phyloP scores from a whole-genome alignment of 35 echinoderm and acorn worm species.

The Ophiothrix spiculata region DNA sequence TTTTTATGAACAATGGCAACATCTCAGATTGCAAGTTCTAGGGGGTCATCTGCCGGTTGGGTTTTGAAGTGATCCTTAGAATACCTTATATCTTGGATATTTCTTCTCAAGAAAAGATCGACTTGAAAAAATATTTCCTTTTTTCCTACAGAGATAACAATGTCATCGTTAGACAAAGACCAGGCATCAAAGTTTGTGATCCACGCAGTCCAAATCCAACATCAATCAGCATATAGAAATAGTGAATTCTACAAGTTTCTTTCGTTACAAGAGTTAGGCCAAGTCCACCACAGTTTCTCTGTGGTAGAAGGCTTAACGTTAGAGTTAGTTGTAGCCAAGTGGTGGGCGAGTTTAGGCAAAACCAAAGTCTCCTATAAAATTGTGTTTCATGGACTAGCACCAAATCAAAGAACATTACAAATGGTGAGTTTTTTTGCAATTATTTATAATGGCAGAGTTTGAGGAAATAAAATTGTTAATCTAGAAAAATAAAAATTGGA shows the following conservation, averaged over 20 bases:
- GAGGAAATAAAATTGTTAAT: no score
- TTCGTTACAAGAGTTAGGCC: conserved; percentile 47
- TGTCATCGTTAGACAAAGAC: conserved; percentile 64
- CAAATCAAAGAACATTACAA: conserved; percentile 61
- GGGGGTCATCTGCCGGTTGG: no score
- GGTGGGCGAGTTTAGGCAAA: conserved; percentile 85
- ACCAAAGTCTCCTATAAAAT: conserved; percentile 71
- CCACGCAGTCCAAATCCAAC: conserved; percentile 80
- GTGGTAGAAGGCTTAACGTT: conserved; percentile 58
- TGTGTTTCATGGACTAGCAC: conserved; percentile 74
- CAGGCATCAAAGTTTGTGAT: conserved; percentile 69
- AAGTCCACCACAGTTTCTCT: conserved; percentile 57
- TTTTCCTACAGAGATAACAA: conserved; percentile 59
- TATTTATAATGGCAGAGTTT: no score
- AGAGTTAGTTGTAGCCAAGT: conserved; percentile 84
- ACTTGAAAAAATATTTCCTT: not conserved
- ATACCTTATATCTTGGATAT: no score
- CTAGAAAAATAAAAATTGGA: no score
- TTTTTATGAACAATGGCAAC: no score
- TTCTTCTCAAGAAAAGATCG: not conserved
- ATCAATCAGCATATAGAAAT: conserved; percentile 80
- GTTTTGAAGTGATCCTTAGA: no score
- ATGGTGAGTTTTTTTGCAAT: conserved; percentile 76
- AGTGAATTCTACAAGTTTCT: conserved; percentile 98
- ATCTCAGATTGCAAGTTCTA: no score